Base-by-base conservation (phyloP, 1,140 invertebrate genomes). In the Schlechtendalia chinensis region DNA sequence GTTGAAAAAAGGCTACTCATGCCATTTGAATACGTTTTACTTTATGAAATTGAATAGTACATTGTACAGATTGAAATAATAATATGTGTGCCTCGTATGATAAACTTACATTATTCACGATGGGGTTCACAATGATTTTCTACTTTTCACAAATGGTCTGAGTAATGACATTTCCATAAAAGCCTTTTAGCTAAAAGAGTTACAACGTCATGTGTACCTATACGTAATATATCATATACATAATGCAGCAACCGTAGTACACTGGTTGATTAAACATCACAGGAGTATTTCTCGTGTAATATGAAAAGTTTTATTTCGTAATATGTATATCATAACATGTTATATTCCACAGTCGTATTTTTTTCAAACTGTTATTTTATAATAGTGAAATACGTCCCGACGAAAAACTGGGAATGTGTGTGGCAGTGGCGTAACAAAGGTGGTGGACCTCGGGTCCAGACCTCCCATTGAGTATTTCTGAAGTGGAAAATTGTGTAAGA, bases 161-260 rank as follows among this genome's bases (percentile, higher is more conserved):
- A 65, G 32, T 65, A 45, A 65, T 65, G 32, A 65, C 27, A 65
- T 65, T 65, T 22, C 19, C 11, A 65, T 65, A 65, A 39, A 65
- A 65, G 8, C 27, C 29, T 65, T 65, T 65, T n/a, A n/a, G 8
- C 10, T 39, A 29, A 65, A 2, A 32, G 19, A 65, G 6, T 32
- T 17, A 32, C 16, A 39, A 32, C 19, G 19, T 29, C 39, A 65
- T 65, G 19, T 19, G 11, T 22, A 65, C 24, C 8, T 61, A 1
- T 61, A 29, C 11, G 16, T 29, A 29, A 27, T 59, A 22, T 24
- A 22, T 24, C n/a, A 24, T 24, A 24, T 14, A 59, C 17, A 63
- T 32, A 63, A 63, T 63, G 59, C 1, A 19, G 6, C 17, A 17
- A 54, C 6, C 16, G 53, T 19, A 54, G 53, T 12, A 39, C 32